Percentiles rank a stretch among this genome's conserved stretches.
Evolutionary conservation across 2,888 invertebrate genomes (phyloP).

Genomic region (Glyphotaelius pellucidus): DNA sequence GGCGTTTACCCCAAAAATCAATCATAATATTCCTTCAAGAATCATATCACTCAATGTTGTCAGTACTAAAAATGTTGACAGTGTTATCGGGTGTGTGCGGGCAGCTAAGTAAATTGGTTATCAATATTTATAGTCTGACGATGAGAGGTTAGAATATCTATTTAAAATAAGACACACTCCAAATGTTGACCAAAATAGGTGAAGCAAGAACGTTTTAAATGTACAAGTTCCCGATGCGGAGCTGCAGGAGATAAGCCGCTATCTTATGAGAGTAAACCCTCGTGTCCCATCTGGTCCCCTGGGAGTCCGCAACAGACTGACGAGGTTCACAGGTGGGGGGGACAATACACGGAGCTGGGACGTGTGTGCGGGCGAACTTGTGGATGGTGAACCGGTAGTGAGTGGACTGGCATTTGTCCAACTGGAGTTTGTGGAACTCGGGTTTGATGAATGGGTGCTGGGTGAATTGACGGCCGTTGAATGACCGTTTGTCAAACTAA

Average conservation of each 20-base stretch:
- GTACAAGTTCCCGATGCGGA: not conserved
- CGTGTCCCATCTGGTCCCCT: slow-evolving; percentile 88
- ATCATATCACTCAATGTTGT: not conserved
- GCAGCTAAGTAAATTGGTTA: not conserved
- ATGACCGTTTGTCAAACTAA: slow-evolving; percentile 73
- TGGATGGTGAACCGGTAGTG: not conserved
- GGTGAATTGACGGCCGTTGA: not conserved
- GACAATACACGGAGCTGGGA: slow-evolving; percentile 68
- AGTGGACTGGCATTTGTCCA: not conserved
- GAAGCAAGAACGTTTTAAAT: slow-evolving; percentile 6
- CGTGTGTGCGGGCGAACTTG: slow-evolving; percentile 64
- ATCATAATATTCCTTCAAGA: not conserved
- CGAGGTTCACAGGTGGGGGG: slow-evolving; percentile 75
- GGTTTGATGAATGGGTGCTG: not conserved
- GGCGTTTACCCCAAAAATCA: not conserved
- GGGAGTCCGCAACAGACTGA: slow-evolving; percentile 83
- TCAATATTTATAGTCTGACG: not conserved
- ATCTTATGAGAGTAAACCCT: slow-evolving; percentile 84
- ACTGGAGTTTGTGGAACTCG: not conserved
- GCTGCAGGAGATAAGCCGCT: slow-evolving; percentile 71
- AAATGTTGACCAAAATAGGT: not conserved
- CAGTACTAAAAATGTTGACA: not conserved
- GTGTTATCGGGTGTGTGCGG: not conserved
- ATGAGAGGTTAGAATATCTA: not conserved
- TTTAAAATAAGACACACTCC: not conserved